Conservation (phyloP, 1,140 invertebrate species). For the Drosophila pseudoobscura region DNA sequence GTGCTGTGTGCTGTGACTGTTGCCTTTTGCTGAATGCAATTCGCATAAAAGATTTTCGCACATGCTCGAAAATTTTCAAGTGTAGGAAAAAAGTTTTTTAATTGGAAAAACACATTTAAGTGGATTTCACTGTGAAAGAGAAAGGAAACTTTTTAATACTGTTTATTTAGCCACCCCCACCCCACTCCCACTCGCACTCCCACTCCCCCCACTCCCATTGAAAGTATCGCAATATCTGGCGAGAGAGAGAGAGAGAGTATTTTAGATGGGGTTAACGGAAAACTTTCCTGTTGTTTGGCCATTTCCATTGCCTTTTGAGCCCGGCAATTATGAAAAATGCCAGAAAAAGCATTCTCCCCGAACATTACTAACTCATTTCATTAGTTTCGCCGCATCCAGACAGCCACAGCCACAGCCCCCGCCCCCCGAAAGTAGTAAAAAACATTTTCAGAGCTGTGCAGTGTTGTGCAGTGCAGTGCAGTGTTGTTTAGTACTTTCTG, state of each 20-base stretch:
- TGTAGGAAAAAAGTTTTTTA: slow-evolving; percentile 79
- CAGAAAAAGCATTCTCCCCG: slow-evolving; percentile 53
- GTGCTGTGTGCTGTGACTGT: slow-evolving; percentile 39
- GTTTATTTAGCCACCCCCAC: slow-evolving; percentile 52
- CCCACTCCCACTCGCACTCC: not conserved
- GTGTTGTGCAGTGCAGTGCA: not conserved
- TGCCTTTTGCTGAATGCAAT: slow-evolving; percentile 68
- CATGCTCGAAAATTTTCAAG: slow-evolving; percentile 78
- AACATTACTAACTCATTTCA: slow-evolving; percentile 79
- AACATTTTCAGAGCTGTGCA: slow-evolving; percentile 69
- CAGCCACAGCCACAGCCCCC: not conserved
- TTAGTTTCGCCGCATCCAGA: slow-evolving; percentile 35
- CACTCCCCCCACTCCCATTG: not conserved
- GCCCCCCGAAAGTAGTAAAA: slow-evolving; percentile 51
- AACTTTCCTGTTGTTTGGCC: slow-evolving; percentile 47
- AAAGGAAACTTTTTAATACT: slow-evolving; percentile 73
- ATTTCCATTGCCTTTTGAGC: slow-evolving; percentile 57
- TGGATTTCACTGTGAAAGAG: slow-evolving; percentile 65
- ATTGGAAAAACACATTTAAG: slow-evolving; percentile 82
- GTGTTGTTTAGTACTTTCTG: slow-evolving; percentile 5
- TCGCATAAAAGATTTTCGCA: slow-evolving; percentile 81
- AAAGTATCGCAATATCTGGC: slow-evolving; percentile 59
- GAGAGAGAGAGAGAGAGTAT: not conserved
- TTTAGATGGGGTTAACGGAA: slow-evolving; percentile 37
- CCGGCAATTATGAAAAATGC: slow-evolving; percentile 56